Percentiles rank a stretch among this genome's conserved stretches.
Conservation (phyloP, 2,113 vertebrate species). For the Rostratula benghalensis region DNA sequence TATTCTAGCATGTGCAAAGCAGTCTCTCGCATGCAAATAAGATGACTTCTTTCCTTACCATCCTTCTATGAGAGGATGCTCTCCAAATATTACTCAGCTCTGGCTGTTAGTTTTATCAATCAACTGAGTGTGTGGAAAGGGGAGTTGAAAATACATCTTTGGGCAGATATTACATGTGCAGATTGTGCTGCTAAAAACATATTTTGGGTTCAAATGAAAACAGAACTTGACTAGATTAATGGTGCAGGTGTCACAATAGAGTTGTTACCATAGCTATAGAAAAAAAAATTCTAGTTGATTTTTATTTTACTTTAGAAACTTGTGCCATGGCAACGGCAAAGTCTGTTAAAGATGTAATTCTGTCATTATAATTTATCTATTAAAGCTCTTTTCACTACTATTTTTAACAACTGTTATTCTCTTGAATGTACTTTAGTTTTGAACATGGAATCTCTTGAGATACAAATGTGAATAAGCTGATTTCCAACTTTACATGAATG, state of each 20-base stretch:
- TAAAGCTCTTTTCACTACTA: conserved; percentile 57
- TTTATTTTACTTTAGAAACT: conserved; percentile 61
- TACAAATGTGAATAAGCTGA: conserved; percentile 47
- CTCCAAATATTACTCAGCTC: neutral
- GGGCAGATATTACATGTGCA: conserved; percentile 8
- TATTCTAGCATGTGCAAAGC: neutral
- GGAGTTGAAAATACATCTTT: neutral
- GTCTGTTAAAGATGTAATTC: conserved; percentile 51
- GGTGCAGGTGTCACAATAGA: neutral
- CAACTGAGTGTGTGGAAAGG: neutral
- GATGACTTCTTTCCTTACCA: neutral
- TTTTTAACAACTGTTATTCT: conserved; percentile 58
- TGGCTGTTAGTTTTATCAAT: conserved; percentile 9
- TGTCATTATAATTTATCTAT: conserved; percentile 60
- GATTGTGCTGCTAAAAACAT: conserved; percentile 11
- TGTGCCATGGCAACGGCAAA: conserved; percentile 72
- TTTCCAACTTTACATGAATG: conserved; percentile 29
- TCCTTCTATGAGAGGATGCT: neutral
- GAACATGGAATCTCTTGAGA: conserved; percentile 39
- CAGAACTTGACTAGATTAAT: conserved; percentile 16
- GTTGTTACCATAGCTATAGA: conserved; percentile 70
- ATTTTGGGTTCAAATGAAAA: conserved; percentile 33
- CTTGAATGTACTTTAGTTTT: conserved; percentile 52
- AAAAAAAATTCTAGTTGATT: conserved; percentile 44
- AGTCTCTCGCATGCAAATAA: neutral